A percentile compares a stretch with the other conserved stretches of the same genome.
phyloP scores from a whole-genome alignment of 2,888 invertebrate species.

The Laspeyria flexula region DNA sequence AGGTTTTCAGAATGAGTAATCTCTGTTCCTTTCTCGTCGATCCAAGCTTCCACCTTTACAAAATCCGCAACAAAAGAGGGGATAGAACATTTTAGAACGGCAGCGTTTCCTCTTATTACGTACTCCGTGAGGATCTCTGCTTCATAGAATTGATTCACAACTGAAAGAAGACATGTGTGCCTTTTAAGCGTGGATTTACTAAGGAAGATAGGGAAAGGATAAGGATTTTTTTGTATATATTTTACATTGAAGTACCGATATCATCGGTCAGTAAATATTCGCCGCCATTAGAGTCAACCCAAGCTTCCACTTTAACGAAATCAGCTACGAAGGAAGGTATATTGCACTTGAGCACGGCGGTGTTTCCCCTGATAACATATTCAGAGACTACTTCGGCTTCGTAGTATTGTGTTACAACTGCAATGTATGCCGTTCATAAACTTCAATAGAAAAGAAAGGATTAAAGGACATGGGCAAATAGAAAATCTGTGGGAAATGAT shows the following conservation, averaged over 20 bases:
- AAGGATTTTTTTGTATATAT: slow-evolving; percentile 21
- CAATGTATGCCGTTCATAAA: slow-evolving; percentile 49
- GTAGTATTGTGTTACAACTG: slow-evolving; percentile 96
- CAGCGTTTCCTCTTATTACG: slow-evolving; percentile 95
- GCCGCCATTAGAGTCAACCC: slow-evolving; percentile 89
- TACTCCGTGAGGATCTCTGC: slow-evolving; percentile 96
- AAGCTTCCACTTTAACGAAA: slow-evolving; percentile 95
- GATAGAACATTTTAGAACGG: slow-evolving; percentile 95
- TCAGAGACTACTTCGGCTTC: slow-evolving; percentile 96
- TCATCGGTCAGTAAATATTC: slow-evolving; percentile 89
- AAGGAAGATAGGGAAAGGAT: slow-evolving; percentile 20
- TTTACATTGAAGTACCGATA: slow-evolving; percentile 87
- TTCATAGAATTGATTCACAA: slow-evolving; percentile 95
- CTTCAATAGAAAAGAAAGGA: slow-evolving; percentile 16
- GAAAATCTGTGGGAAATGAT: slow-evolving; percentile 20
- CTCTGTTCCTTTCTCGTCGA: slow-evolving; percentile 88
- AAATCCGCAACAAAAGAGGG: slow-evolving; percentile 97
- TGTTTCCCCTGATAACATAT: slow-evolving; percentile 95
- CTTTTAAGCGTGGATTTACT: slow-evolving; percentile 12
- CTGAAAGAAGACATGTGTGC: slow-evolving; percentile 57
- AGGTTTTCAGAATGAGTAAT: slow-evolving; percentile 89
- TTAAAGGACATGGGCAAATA: slow-evolving; percentile 29
- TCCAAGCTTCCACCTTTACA: slow-evolving; percentile 95
- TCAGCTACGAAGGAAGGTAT: slow-evolving; percentile 96
- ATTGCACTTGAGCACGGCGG: slow-evolving; percentile 94